Percentiles rank a stretch among this genome's conserved stretches.
Evolutionary conservation across 2,797 vertebrate species (phyloP).

Genomic region (Megaceryle alcyon): DNA sequence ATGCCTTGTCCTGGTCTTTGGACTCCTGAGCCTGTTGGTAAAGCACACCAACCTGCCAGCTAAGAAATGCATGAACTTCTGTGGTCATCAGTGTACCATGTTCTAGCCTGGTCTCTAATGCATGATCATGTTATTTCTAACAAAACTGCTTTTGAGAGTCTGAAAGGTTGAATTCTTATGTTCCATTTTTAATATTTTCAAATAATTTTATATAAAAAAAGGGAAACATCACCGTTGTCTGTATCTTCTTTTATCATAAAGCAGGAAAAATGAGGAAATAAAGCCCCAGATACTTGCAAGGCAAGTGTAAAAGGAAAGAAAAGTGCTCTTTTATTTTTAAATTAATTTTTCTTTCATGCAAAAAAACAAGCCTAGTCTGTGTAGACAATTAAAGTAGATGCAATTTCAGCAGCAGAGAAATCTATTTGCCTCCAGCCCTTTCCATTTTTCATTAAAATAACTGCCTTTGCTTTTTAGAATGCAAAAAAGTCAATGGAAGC

Average conservation of each 20-base stretch:
- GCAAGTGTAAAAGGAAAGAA: slow-evolving; percentile 3
- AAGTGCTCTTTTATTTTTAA: slow-evolving; percentile 41
- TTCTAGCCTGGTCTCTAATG: background rate
- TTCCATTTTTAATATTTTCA: background rate
- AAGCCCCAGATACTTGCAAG: background rate
- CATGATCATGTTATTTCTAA: background rate
- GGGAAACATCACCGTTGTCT: background rate
- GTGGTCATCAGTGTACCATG: rapidly evolving
- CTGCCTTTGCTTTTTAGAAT: slow-evolving; percentile 66
- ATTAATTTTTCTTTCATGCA: slow-evolving; percentile 49
- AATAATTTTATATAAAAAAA: background rate
- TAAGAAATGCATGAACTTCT: background rate
- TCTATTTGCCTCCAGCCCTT: slow-evolving; percentile 52
- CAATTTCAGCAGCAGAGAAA: slow-evolving; percentile 48
- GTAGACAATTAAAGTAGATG: slow-evolving; percentile 61
- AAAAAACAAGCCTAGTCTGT: slow-evolving; percentile 13
- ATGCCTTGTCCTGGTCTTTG: background rate
- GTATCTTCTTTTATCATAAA: background rate
- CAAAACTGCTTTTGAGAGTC: background rate
- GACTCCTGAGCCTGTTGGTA: background rate
- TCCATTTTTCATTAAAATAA: slow-evolving; percentile 63
- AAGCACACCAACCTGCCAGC: background rate
- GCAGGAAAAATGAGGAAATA: background rate
- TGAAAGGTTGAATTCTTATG: background rate
- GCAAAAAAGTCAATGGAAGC: slow-evolving; percentile 51